These are phyloP conservation scores for Trichosurus vulpecula DNA, from an alignment of 2,797 vertebrate genomes.

Conservation along the genomic window DNA sequence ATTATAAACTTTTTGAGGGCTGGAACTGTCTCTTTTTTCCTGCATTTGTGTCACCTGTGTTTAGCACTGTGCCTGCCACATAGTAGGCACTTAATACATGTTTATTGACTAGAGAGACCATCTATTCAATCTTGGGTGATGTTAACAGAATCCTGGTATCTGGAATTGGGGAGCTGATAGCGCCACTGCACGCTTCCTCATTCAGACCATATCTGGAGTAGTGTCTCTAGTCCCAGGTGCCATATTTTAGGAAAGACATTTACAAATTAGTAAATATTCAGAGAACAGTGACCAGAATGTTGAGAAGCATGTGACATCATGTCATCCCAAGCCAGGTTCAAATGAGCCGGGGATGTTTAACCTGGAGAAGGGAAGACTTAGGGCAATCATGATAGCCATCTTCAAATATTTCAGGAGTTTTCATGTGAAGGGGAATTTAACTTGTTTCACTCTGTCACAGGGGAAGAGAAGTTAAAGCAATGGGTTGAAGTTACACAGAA, in stretches of 20 bases:
- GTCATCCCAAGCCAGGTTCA: background rate
- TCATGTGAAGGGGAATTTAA: background rate
- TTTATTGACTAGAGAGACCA: background rate
- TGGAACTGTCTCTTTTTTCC: background rate
- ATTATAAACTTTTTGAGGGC: background rate
- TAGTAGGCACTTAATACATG: background rate
- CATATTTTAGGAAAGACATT: background rate
- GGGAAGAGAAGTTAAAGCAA: background rate
- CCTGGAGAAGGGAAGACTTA: background rate
- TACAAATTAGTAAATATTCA: background rate
- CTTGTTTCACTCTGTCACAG: background rate
- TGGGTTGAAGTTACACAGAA: background rate
- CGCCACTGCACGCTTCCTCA: background rate
- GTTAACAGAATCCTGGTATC: background rate
- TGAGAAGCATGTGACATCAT: background rate
- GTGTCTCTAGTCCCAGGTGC: background rate
- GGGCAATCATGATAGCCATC: background rate
- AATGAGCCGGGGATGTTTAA: background rate
- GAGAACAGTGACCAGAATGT: background rate
- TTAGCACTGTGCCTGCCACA: background rate
- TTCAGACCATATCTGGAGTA: background rate
- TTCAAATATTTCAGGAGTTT: background rate
- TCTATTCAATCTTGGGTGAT: background rate
- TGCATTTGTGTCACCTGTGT: background rate
- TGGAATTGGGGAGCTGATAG: background rate